Conservation (phyloP, 2,888 invertebrate genomes). For the Chirona hameri region DNA sequence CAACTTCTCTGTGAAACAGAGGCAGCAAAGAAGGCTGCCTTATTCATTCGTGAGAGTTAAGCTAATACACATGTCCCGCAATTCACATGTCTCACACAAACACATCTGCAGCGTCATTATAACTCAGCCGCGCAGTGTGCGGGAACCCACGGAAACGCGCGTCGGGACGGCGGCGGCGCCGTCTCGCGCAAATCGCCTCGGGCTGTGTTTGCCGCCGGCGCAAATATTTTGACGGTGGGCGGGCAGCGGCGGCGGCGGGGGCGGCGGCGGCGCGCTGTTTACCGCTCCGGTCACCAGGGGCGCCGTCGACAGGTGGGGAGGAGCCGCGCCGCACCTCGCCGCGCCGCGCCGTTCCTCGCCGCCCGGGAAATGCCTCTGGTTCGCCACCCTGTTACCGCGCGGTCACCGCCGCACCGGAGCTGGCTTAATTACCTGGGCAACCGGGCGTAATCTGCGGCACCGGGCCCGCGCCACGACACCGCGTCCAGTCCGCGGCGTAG, state of each 20-base stretch:
- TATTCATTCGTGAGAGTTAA: no score
- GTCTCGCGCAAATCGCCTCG: neutral
- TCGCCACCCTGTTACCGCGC: neutral
- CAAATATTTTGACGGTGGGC: conserved; percentile 11
- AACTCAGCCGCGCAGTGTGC: no score
- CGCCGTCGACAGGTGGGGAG: no score
- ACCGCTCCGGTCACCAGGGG: neutral
- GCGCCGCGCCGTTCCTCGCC: no score
- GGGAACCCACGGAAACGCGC: neutral
- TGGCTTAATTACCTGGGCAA: neutral
- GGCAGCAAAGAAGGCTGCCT: no score
- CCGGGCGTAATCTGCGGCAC: neutral
- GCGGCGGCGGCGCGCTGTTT: neutral
- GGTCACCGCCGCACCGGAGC: neutral
- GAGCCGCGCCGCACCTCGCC: no score
- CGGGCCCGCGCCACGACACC: neutral
- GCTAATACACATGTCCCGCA: no score
- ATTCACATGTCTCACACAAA: no score
- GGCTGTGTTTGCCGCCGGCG: neutral
- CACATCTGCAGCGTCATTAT: no score
- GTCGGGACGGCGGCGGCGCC: neutral
- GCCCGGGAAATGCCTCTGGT: neutral
- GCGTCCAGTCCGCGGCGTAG: neutral
- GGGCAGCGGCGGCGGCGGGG: neutral
- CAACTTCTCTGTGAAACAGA: no score